phyloP scores from a whole-genome alignment of 2,797 vertebrate genomes.

The Staurois parvus region DNA sequence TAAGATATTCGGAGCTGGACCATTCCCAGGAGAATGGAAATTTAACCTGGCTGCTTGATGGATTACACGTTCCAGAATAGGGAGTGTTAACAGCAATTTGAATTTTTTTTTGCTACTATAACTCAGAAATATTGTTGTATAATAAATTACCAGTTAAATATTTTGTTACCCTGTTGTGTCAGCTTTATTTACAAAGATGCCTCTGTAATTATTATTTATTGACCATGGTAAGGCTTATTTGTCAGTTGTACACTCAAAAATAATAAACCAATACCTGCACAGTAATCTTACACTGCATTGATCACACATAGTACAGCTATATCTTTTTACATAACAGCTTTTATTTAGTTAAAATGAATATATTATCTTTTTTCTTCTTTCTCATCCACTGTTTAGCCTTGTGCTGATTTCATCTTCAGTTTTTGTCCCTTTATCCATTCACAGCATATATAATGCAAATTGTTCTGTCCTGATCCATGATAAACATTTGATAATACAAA shows the following conservation, averaged over 20 bases:
- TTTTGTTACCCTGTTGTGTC: neutral
- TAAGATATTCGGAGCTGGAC: conserved; percentile 43
- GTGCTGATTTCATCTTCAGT: too few relatives aligned
- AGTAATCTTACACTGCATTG: too few relatives aligned
- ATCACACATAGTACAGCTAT: too few relatives aligned
- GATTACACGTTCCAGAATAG: conserved; percentile 13
- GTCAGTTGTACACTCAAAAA: neutral
- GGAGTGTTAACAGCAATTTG: conserved; percentile 29
- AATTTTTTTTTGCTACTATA: neutral
- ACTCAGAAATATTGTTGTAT: neutral
- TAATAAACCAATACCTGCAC: neutral
- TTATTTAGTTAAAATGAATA: too few relatives aligned
- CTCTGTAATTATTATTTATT: neutral
- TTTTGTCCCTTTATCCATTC: too few relatives aligned
- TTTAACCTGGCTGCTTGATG: conserved; percentile 36
- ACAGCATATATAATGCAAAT: too few relatives aligned
- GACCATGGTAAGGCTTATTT: neutral
- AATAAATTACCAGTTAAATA: neutral
- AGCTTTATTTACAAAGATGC: neutral
- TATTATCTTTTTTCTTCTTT: too few relatives aligned
- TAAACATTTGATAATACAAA: too few relatives aligned
- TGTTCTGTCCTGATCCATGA: too few relatives aligned
- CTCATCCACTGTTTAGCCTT: too few relatives aligned
- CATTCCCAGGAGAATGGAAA: conserved; percentile 42
- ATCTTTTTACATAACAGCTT: too few relatives aligned